Evolutionary conservation across 1,140 invertebrate genomes (phyloP).

Genomic region (Tetramorium parvispinum): DNA sequence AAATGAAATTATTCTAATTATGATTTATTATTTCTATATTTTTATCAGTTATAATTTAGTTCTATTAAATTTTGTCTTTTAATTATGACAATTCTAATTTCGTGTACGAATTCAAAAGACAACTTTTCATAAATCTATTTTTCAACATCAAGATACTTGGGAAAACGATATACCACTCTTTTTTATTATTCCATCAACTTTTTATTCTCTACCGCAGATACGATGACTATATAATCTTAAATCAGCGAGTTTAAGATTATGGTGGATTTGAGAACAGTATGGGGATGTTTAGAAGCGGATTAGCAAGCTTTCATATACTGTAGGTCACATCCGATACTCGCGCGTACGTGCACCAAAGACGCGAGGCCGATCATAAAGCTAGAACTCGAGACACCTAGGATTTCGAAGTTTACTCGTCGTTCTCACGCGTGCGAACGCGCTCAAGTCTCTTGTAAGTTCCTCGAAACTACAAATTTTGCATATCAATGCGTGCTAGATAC

Average conservation of each 20-base stretch:
- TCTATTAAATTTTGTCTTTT: neutral
- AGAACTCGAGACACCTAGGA: conserved; percentile 38
- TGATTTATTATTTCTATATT: neutral
- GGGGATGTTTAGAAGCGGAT: conserved; percentile 62
- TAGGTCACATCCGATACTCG: conserved; percentile 17
- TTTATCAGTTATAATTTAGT: neutral
- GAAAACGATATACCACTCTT: neutral
- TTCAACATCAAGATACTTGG: neutral
- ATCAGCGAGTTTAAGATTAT: conserved; percentile 10
- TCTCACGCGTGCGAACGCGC: neutral
- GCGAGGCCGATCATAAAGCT: conserved; percentile 63
- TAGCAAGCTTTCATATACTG: neutral
- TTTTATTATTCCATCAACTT: neutral
- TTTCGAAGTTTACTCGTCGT: conserved; percentile 73
- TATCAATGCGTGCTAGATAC: conserved; percentile 73
- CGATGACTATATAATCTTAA: conserved; percentile 12
- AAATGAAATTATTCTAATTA: neutral
- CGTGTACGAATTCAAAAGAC: neutral
- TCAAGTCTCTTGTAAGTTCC: conserved; percentile 69
- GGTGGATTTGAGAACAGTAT: neutral
- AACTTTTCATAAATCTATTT: neutral
- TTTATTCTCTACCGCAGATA: neutral
- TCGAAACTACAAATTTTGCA: conserved; percentile 78
- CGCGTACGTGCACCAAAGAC: conserved; percentile 29
- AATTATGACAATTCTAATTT: neutral